phyloP scores from a whole-genome alignment of 2,888 invertebrate species.

The Synanthedon myopaeformis region DNA sequence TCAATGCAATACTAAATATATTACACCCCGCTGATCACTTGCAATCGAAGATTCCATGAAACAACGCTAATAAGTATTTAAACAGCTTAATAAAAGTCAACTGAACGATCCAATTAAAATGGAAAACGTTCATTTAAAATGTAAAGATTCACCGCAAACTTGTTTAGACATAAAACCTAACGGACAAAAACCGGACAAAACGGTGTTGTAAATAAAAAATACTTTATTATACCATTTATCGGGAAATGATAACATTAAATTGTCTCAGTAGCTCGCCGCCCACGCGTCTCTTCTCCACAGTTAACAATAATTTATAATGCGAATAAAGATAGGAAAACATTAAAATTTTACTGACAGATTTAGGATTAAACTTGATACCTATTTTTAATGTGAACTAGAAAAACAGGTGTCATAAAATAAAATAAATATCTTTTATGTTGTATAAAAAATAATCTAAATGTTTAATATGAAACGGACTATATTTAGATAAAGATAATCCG shows the following conservation, averaged over 20 bases:
- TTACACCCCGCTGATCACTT: slow-evolving; percentile 10
- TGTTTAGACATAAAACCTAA: slow-evolving; percentile 8
- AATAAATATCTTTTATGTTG: no score
- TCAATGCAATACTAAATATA: not conserved
- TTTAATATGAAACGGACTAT: no score
- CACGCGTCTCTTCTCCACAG: slow-evolving; percentile 4
- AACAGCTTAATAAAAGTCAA: slow-evolving; percentile 8
- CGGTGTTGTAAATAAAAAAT: slow-evolving; percentile 4
- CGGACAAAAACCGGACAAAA: slow-evolving; percentile 5
- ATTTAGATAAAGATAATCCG: no score
- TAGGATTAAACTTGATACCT: no score
- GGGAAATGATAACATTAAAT: slow-evolving; percentile 7
- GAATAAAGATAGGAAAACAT: not conserved
- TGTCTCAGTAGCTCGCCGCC: slow-evolving; percentile 7
- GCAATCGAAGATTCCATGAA: slow-evolving; percentile 2
- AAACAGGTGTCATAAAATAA: no score
- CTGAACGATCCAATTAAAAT: slow-evolving; percentile 23
- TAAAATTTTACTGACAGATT: no score
- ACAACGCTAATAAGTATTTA: slow-evolving; percentile 1
- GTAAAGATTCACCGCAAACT: slow-evolving; percentile 5
- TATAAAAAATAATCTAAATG: no score
- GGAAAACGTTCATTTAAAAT: slow-evolving; percentile 15
- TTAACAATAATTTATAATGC: not conserved
- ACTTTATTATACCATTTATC: slow-evolving; percentile 10
- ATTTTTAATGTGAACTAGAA: no score